A percentile compares a stretch with the other conserved stretches of the same genome.
These are phyloP conservation scores for Typhlichthys eigenmanni DNA, from an alignment of 2,797 vertebrate species.

Conservation along the genomic window DNA sequence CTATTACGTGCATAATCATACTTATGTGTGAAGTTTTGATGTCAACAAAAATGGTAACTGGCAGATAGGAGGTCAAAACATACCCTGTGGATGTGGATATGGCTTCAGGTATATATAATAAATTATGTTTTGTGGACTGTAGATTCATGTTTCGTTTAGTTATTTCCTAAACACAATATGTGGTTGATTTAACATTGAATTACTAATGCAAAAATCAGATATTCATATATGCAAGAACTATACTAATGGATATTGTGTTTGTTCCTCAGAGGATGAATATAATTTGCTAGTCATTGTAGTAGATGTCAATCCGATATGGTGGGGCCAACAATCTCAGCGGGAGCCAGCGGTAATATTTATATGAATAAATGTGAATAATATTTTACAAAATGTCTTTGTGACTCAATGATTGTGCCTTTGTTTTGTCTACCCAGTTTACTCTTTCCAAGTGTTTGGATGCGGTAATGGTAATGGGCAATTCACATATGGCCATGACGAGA, in stretches of 20 bases:
- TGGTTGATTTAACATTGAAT: too few relatives aligned
- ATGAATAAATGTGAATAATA: background rate
- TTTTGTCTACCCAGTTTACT: conserved; percentile 78
- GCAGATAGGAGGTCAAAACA: conserved; percentile 25
- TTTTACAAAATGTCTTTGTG: background rate
- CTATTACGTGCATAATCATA: background rate
- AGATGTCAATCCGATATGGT: conserved; percentile 96
- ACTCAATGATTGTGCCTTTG: background rate
- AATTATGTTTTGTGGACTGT: background rate
- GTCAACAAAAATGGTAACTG: conserved; percentile 4
- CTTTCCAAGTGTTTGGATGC: conserved; percentile 93
- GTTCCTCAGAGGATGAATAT: conserved; percentile 87
- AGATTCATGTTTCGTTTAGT: background rate
- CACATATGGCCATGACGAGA: conserved; percentile 89
- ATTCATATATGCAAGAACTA: background rate
- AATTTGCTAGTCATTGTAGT: conserved; percentile 88
- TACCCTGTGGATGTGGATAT: conserved; percentile 27
- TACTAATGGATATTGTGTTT: background rate
- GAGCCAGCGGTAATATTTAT: conserved; percentile 80
- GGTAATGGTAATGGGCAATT: conserved; percentile 91
- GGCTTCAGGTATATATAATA: conserved; percentile 53
- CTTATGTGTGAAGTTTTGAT: background rate
- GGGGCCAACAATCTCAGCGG: conserved; percentile 89
- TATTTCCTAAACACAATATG: too few relatives aligned
- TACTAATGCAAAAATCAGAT: background rate